Conservation (phyloP, 2,797 vertebrate species). For the Coregonus sp. region DNA sequence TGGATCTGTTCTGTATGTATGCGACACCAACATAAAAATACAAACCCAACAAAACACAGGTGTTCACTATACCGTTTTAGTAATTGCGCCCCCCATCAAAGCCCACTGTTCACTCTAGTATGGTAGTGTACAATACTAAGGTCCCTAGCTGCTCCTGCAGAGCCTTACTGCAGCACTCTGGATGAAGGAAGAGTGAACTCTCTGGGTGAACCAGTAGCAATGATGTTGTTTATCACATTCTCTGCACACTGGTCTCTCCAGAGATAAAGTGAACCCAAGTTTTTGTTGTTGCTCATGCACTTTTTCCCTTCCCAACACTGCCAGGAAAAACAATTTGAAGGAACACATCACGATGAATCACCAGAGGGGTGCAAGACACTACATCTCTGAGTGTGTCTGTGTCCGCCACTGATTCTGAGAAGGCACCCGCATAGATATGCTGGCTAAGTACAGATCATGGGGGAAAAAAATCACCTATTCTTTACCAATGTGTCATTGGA, state of each 20-base stretch:
- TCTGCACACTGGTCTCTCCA: conserved; percentile 40
- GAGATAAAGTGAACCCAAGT: conserved; percentile 25
- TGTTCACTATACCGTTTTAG: background rate
- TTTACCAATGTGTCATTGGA: conserved; percentile 31
- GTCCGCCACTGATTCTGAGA: conserved; percentile 37
- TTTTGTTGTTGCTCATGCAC: conserved; percentile 66
- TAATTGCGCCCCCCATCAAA: background rate
- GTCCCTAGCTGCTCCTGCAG: background rate
- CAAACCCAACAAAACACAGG: background rate
- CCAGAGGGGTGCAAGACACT: conserved; percentile 52
- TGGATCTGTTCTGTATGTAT: conserved; percentile 8
- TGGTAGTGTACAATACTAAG: background rate
- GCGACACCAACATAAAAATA: background rate
- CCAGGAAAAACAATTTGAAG: conserved; percentile 72
- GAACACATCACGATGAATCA: conserved; percentile 66
- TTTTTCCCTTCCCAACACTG: conserved; percentile 55
- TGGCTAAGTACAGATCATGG: conserved; percentile 22
- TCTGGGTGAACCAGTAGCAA: conserved; percentile 28
- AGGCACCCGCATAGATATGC: conserved; percentile 21
- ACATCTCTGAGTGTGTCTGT: conserved; percentile 51
- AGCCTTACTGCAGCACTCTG: conserved; percentile 12
- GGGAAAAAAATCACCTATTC: background rate
- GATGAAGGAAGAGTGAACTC: conserved; percentile 6
- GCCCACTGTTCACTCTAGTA: conserved; percentile 7
- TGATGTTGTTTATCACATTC: conserved; percentile 45